These are phyloP conservation scores for Probaryconus sp. DNA, from an alignment of 1,140 invertebrate species.

Conservation along the genomic window DNA sequence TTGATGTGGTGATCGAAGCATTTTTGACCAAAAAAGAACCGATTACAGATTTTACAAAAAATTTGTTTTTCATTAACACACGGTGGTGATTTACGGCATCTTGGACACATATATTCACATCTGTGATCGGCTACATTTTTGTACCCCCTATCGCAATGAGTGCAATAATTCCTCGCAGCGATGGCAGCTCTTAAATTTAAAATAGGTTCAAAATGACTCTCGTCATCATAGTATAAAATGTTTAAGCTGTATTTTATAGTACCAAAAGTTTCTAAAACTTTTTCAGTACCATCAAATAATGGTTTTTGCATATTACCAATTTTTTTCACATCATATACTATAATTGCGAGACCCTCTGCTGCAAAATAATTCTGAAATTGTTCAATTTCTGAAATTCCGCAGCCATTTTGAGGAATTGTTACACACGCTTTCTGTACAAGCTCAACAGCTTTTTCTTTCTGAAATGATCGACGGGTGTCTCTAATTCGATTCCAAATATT, in stretches of 20 bases:
- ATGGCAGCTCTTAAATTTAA: not conserved
- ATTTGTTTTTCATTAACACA: not conserved
- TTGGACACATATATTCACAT: not conserved
- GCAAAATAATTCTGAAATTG: constrained; percentile 1
- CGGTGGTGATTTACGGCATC: not conserved
- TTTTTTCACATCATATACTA: not conserved
- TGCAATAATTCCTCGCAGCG: not conserved
- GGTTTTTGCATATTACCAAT: not conserved
- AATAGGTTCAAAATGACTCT: not conserved
- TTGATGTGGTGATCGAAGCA: too few relatives aligned
- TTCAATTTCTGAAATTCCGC: not conserved
- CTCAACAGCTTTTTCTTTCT: not conserved
- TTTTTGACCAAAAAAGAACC: too few relatives aligned
- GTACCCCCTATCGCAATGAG: too few relatives aligned
- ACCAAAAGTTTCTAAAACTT: not conserved
- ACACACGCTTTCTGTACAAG: not conserved
- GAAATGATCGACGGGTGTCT: not conserved
- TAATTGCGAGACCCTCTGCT: not conserved
- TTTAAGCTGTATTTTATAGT: not conserved
- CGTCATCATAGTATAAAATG: constrained; percentile 7
- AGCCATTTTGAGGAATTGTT: not conserved
- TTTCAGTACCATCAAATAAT: not conserved
- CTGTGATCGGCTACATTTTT: too few relatives aligned
- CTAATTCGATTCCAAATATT: constrained; percentile 1
- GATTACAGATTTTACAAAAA: too few relatives aligned